A percentile compares a stretch with the other conserved stretches of the same genome.
These are phyloP conservation scores for Ornithoptera priamus DNA, from an alignment of 2,888 invertebrate species.

Conservation along the genomic window DNA sequence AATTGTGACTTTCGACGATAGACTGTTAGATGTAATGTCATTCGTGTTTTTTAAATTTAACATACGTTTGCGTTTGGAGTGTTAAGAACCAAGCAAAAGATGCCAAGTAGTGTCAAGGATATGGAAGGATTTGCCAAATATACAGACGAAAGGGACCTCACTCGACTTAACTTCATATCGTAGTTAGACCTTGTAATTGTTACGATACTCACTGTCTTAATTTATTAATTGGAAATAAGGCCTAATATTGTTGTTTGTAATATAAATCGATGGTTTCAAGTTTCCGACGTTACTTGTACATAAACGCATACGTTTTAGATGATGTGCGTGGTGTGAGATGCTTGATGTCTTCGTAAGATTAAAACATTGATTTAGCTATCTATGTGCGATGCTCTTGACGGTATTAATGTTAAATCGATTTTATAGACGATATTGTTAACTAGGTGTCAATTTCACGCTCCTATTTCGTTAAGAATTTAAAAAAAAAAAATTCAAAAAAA, in stretches of 20 bases:
- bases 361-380: slow-evolving; percentile 47
- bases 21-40: slow-evolving; percentile 2
- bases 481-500: slow-evolving; percentile 41
- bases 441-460: slow-evolving; percentile 41
- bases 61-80: slow-evolving; percentile 9
- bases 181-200: slow-evolving; percentile 50
- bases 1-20: slow-evolving; percentile 2
- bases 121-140: slow-evolving; percentile 61
- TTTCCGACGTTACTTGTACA: slow-evolving; percentile 60
- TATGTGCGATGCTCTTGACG: slow-evolving; percentile 51
- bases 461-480: neutral
- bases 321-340: slow-evolving; percentile 33
- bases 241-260: slow-evolving; percentile 40
- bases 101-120: slow-evolving; percentile 59
- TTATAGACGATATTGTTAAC: slow-evolving; percentile 46
- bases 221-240: slow-evolving; percentile 34
- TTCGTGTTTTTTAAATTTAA: neutral
- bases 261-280: slow-evolving; percentile 49
- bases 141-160: slow-evolving; percentile 65
- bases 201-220: slow-evolving; percentile 35
- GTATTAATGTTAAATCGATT: slow-evolving; percentile 40
- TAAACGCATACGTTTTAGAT: slow-evolving; percentile 31
- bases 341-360: slow-evolving; percentile 46
- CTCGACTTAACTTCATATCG: slow-evolving; percentile 70
- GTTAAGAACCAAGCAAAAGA: slow-evolving; percentile 30